A percentile compares a stretch with the other conserved stretches of the same genome.
These are phyloP conservation scores for Apoda limacodes DNA, from an alignment of 2,888 invertebrate species.

Conservation along the genomic window DNA sequence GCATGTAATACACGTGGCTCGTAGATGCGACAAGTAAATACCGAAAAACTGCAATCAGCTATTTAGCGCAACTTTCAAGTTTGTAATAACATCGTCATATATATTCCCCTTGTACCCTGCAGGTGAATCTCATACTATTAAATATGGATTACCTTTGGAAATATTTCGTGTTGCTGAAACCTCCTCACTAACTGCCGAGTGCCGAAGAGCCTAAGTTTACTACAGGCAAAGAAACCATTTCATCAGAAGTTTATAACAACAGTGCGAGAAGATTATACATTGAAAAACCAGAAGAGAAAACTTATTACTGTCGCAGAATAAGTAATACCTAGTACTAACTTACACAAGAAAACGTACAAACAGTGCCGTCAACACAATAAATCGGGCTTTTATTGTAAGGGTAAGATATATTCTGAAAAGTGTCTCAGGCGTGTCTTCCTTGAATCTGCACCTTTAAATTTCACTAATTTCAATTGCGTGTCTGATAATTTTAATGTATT, in stretches of 20 bases:
- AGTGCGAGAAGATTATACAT: conserved; percentile 72
- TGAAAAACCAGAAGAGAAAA: conserved; percentile 60
- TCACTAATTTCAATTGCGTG: conserved; percentile 78
- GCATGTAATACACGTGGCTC: too few relatives aligned
- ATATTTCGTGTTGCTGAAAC: conserved; percentile 73
- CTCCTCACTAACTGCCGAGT: conserved; percentile 28
- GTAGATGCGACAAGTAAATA: too few relatives aligned
- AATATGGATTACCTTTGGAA: conserved; percentile 71
- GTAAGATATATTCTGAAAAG: conserved; percentile 32
- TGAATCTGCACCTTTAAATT: conserved; percentile 70
- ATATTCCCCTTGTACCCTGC: conserved; percentile 57
- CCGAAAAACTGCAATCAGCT: too few relatives aligned
- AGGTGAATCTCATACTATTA: conserved; percentile 68
- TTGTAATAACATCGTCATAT: conserved; percentile 43
- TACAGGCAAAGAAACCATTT: conserved; percentile 22
- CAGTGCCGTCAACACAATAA: too few relatives aligned
- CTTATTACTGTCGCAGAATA: conserved; percentile 72
- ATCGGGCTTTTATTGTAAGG: too few relatives aligned
- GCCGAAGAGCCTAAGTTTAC: conserved; percentile 55
- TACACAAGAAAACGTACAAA: too few relatives aligned
- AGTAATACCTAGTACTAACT: too few relatives aligned
- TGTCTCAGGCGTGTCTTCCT: conserved; percentile 43
- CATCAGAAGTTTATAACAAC: conserved; percentile 67
- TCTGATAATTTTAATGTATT: conserved; percentile 80
- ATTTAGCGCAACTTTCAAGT: conserved; percentile 41